Percentiles rank a stretch among this genome's conserved stretches.
Evolutionary conservation across 2,888 invertebrate genomes (phyloP).

Genomic region (Lumbricus terrestris): DNA sequence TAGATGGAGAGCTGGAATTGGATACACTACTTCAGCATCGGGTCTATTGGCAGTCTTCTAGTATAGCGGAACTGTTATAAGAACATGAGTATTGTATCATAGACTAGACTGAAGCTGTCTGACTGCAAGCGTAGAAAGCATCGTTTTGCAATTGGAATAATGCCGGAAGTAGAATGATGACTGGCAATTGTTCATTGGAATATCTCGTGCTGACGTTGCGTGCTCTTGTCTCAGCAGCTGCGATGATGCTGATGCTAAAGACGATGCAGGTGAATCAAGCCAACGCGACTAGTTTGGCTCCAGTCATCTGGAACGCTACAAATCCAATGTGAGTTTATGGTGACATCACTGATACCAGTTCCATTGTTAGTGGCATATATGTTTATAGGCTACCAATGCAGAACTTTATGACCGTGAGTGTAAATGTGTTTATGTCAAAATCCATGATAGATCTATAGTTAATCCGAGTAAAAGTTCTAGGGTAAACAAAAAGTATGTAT

Average conservation of each 20-base stretch:
- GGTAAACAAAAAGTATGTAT: too few relatives aligned
- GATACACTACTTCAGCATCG: background rate
- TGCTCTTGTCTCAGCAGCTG: background rate
- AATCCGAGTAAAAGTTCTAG: too few relatives aligned
- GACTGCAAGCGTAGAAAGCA: background rate
- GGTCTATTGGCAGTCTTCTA: background rate
- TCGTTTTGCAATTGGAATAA: background rate
- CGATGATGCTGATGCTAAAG: background rate
- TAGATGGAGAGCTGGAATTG: too few relatives aligned
- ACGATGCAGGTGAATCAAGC: background rate
- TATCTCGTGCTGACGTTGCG: background rate
- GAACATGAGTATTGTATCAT: background rate
- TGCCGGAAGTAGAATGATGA: background rate
- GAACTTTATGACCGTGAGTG: too few relatives aligned
- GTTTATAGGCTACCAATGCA: background rate
- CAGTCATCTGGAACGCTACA: slow-evolving; percentile 11
- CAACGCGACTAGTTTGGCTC: background rate
- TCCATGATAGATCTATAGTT: too few relatives aligned
- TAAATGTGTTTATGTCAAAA: too few relatives aligned
- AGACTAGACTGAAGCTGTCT: background rate
- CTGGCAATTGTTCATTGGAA: background rate
- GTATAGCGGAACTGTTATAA: background rate
- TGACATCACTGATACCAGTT: background rate
- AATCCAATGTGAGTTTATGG: slow-evolving; percentile 10
- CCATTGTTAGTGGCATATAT: background rate